Evolutionary conservation across 2,113 vertebrate genomes (phyloP).

Genomic region (Butorides virescens): DNA sequence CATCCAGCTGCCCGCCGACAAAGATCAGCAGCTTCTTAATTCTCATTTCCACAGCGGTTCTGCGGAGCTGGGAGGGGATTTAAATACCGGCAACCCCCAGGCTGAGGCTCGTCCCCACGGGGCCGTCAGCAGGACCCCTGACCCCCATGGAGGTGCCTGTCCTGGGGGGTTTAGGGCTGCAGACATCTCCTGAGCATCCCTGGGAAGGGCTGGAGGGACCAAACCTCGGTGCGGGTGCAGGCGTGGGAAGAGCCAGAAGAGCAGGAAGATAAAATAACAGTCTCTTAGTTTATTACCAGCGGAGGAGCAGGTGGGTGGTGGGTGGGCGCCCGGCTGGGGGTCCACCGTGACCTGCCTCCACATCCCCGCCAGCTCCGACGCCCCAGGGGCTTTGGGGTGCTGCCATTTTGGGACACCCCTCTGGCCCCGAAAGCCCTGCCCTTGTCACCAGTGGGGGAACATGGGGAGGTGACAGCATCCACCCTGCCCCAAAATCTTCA

Average conservation of each 20-base stretch:
- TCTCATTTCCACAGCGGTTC: not conserved
- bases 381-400: not conserved
- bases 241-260: not conserved
- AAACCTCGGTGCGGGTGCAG: accelerated
- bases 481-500: not conserved
- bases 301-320: not conserved
- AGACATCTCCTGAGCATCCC: not conserved
- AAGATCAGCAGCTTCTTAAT: not conserved
- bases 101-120: not conserved
- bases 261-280: conserved; percentile 42
- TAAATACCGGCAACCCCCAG: not conserved
- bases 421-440: not conserved
- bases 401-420: not conserved
- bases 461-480: not conserved
- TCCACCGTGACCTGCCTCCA: not conserved
- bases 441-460: not conserved
- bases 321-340: accelerated
- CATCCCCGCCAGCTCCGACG: not conserved
- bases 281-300: conserved; percentile 36
- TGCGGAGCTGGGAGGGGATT: not conserved
- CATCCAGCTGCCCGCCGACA: accelerated
- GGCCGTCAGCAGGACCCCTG: not conserved
- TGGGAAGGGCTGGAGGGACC: not conserved
- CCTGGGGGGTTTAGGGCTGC: not conserved
- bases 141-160: not conserved